Evolutionary conservation across 1,140 invertebrate species (phyloP), one percentile per base, ranked within the genome.

Genomic region (Battus philenor): DNA sequence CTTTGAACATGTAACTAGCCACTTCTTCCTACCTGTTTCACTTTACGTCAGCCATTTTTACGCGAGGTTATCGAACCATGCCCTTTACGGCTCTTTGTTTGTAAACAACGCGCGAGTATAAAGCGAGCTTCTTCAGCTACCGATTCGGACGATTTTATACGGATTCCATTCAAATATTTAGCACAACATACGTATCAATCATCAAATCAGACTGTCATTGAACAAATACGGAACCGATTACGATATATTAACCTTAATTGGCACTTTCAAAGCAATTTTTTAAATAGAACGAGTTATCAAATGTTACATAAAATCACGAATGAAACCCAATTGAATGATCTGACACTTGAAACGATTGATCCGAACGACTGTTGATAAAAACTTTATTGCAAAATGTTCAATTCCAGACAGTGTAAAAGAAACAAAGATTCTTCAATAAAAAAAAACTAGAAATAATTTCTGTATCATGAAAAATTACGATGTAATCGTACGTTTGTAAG

Each of bases 31-130:
- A 57, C 55, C 44, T 64, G 49, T 57, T 46, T 56, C 24, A 62
- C 43, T 29, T 34, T 29, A 48, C 44, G 33, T 49, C 32, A 31
- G 43, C 47, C 13, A 53, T 62, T 69, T 65, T 68, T 60, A 55
- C 49, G 29, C 47, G 55, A 59, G 68, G 55, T 72, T 66, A 38
- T 59, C 45, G 69, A 72, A 72, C 71, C 46, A 29, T 34, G 45
- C 53, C 54, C 59, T 61, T 63, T 54, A 54, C 53, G 47, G 43
- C 54, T 48, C 54, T 60, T 64, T 64, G 59, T 66, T 54, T 59
- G 51, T 62, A 68, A 71, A 76, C 65, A 73, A 59, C 50, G 53
- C 32, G 44, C 48, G 30, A 34, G 58, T 63, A 9, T 48, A 52
- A 32, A 45, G 39, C 55, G 49, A 38, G 47, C 47, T 50, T 43